phyloP scores from a whole-genome alignment of 2,113 vertebrate genomes.

The Calypte anna region DNA sequence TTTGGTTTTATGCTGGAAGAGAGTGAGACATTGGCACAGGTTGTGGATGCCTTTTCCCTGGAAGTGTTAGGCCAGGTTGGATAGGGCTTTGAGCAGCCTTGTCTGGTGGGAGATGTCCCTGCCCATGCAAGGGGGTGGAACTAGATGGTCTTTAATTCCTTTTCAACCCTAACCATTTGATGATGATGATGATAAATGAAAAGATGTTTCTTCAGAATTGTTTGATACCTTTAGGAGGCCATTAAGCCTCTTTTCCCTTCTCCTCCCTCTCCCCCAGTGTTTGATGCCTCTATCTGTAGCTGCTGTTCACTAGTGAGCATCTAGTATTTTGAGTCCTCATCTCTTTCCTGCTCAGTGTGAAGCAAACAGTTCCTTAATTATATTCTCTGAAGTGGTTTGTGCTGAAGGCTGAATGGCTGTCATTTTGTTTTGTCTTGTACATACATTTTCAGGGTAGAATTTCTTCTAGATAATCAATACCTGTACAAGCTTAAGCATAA shows the following conservation, averaged over 20 bases:
- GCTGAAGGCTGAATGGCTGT: background rate
- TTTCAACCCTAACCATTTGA: no score
- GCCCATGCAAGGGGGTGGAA: no score
- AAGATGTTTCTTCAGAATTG: background rate
- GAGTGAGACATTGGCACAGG: no score
- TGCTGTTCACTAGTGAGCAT: background rate
- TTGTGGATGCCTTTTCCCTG: no score
- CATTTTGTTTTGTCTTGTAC: background rate
- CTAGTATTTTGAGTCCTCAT: background rate
- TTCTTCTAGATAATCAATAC: background rate
- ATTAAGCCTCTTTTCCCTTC: background rate
- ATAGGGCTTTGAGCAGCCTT: no score
- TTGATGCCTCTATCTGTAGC: background rate
- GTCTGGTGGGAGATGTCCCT: no score
- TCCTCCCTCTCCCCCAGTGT: background rate
- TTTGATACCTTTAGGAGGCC: background rate
- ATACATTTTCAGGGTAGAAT: background rate
- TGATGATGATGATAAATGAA: background rate
- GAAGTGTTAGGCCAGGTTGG: no score
- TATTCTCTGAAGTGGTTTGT: background rate
- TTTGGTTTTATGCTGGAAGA: no score
- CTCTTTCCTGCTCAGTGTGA: background rate
- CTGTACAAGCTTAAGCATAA: background rate
- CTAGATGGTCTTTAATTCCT: no score
- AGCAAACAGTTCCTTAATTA: background rate